These are phyloP conservation scores for Crypturellus tataupa DNA, from an alignment of 2,797 vertebrate genomes.

Conservation along the genomic window DNA sequence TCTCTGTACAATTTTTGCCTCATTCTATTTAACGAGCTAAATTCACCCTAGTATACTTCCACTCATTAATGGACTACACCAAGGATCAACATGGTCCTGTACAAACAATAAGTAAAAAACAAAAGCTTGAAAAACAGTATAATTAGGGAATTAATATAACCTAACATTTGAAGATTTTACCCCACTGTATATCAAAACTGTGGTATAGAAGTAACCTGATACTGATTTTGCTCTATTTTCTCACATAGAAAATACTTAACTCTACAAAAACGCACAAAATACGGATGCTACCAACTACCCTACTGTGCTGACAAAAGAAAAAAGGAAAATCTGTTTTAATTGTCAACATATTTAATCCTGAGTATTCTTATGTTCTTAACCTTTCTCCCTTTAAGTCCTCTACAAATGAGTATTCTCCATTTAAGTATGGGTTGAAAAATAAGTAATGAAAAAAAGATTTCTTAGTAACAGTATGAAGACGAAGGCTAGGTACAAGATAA, in stretches of 20 bases:
- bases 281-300: accelerated
- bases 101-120: not conserved
- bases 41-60: not conserved
- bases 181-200: not conserved
- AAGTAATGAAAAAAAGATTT: not conserved
- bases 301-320: not conserved
- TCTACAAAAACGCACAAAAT: not conserved
- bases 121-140: not conserved
- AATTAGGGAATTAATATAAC: not conserved
- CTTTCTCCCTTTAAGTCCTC: not conserved
- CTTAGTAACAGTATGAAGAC: not conserved
- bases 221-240: not conserved
- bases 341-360: not conserved
- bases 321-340: not conserved
- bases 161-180: not conserved
- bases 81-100: not conserved
- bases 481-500: not conserved
- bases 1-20: not conserved
- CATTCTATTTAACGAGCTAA: accelerated
- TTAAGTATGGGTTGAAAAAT: not conserved
- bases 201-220: not conserved
- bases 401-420: not conserved
- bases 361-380: not conserved
- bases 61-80: not conserved
- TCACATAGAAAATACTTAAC: not conserved